Evolutionary conservation across 2,888 invertebrate genomes (phyloP), one percentile per base, ranked within the genome.

Genomic region (Timema podura): DNA sequence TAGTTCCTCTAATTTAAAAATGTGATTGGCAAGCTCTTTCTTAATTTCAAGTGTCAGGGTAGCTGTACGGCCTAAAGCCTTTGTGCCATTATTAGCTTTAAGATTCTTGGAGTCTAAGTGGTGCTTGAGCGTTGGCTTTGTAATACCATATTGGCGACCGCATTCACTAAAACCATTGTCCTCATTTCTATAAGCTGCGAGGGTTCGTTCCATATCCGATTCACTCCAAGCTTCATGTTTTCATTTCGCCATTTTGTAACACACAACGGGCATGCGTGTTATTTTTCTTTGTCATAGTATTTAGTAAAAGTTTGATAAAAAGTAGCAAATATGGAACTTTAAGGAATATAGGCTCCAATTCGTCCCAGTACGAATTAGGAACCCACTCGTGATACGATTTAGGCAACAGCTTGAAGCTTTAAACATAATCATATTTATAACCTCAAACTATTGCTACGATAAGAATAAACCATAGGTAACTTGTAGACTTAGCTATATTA

Each of bases 161-260:
- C 57, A 5, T 13, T 57, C 57, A 6, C n/a, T 13, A 30, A 57
- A 57, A 8, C 8, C 54, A 5, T 2, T 13, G 54, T 54, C 10
- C 7, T 6, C 54, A 54, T 54, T 54, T 54, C 54, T 54, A 16
- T 54, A 54, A 8, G 54, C n/a, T 54, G 6, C 54, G 15, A 54
- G 1, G 7, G 54, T 16, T 16, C 54, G 8, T 54, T 16, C 54
- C 57, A 57, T 57, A n/a, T 57, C 8, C 30, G 57, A 57, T 57
- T 57, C 57, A 57, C 57, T 57, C 57, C 57, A n/a, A n/a, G 57
- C 57, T 8, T 0, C 57, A 57, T 57, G 1, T 57, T 57, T 57
- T n/a, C 1, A 8, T 57, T 57, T 57, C 57, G n/a, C 2, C 57
- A 57, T 57, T 57, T n/a, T 57, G 57, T 57, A 57, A 57, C 57